Evolutionary conservation across 2,888 invertebrate species (phyloP), one percentile per base, ranked within the genome.

Genomic region (Cylloceria caligata): DNA sequence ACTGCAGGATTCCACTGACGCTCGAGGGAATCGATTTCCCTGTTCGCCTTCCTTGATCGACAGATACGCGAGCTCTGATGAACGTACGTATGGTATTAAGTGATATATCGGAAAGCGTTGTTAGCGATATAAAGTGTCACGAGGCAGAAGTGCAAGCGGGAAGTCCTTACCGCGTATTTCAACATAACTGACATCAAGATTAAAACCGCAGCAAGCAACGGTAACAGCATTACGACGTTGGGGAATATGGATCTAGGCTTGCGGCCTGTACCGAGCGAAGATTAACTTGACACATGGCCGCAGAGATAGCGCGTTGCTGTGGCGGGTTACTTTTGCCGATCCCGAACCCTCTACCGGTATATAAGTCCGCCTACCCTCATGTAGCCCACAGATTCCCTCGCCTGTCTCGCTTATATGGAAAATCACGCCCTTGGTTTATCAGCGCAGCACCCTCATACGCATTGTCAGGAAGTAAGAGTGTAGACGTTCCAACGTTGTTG

Each of bases 211-310:
- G 81, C 84, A 84, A 87, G 86, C 84, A 86, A 86, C 60, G 82
- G 84, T 85, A 69, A 67, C 76, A 65, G 60, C 16, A 69, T 36
- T 55, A 67, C 42, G 69, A 30, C 30, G 7, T 30, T 13, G 76
- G 62, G 34, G 52, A 55, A 49, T 49, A 77, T 77, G 69, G 27
- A 55, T 47, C 19, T 13, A 76, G 83, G 71, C 24, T 60, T 45
- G 60, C 78, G 80, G 83, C 76, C 81, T 24, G 74, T 81, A 85
- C 78, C 84, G 85, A 77, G 81, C 80, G 77, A 87, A 89, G 89
- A 90, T 90, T 89, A 90, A 88, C 88, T 84, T 90, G 88, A 90
- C 87, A 87, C 88, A 89, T 88, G 88, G 88, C 86, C 57, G 73
- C 84, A 73, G 86, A 89, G 89, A 89, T 89, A 89, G 83, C 80